A percentile compares a stretch with the other conserved stretches of the same genome.
Conservation (phyloP, 2,888 invertebrate genomes). For the Oxycera nigricornis region DNA sequence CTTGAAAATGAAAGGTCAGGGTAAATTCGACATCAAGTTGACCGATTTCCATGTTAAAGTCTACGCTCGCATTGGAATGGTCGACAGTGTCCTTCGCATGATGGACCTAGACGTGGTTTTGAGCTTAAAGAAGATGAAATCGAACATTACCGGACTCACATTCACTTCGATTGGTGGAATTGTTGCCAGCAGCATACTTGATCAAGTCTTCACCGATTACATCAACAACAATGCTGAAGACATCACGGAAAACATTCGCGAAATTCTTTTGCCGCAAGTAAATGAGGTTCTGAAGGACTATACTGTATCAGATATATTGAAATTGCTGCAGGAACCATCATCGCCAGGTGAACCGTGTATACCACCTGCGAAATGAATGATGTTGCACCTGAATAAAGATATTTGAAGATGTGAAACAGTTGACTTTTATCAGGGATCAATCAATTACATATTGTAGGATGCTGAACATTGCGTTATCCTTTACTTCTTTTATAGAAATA, state of each 20-base stretch:
- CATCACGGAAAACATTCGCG: neutral
- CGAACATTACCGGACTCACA: conserved; percentile 54
- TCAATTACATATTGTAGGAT: too few relatives aligned
- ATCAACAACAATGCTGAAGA: neutral
- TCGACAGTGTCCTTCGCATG: conserved; percentile 27
- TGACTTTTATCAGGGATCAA: neutral
- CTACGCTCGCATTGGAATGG: conserved; percentile 38
- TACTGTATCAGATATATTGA: conserved; percentile 25
- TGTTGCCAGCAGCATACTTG: conserved; percentile 35
- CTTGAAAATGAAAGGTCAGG: conserved; percentile 38
- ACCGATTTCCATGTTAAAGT: conserved; percentile 39
- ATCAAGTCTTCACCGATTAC: conserved; percentile 5
- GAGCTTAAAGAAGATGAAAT: conserved; percentile 52
- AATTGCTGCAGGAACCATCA: conserved; percentile 23
- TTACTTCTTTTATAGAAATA: too few relatives aligned
- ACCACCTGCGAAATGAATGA: neutral
- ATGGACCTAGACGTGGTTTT: conserved; percentile 51
- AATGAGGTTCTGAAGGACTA: conserved; percentile 23
- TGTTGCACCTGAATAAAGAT: neutral
- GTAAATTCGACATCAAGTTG: conserved; percentile 39
- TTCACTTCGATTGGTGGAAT: conserved; percentile 2
- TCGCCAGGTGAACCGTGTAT: conserved; percentile 4
- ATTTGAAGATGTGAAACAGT: neutral
- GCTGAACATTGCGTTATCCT: too few relatives aligned
- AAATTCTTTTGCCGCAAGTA: neutral